Base-by-base conservation (phyloP, 1,140 invertebrate species). In the Pseudomyrmex gracilis region DNA sequence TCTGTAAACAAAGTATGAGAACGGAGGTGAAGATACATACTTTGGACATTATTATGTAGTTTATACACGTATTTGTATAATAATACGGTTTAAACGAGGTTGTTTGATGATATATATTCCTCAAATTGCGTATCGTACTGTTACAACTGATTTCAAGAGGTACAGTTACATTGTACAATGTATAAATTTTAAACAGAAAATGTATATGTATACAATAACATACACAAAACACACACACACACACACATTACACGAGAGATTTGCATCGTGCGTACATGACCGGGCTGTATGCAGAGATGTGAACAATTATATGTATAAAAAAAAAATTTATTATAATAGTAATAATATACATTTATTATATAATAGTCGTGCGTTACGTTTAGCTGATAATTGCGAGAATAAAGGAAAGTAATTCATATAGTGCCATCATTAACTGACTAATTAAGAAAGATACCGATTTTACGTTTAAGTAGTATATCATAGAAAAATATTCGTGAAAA, bases 401-500 rank as follows among this genome's bases (percentile, higher is more conserved):
- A 82, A 87, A 89, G 78, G 85, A 89, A 91, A 92, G 90, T 91
- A 90, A 91, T 90, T 92, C 90, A 89, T 92, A 94, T 91, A 94
- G 93, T 94, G 93, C 93, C 93, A 94, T 94, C 92, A 90, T 94
- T 34, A 93, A 92, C 88, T 90, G 88, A 92, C 85, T 93, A 93
- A 91, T 92, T 89, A 92, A 93, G 82, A 58, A 57, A 85, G 70
- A 85, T 70, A 85, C 67, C 85, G 80, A 90, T 71, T 85, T 84
- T 83, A 87, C 88, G 87, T 90, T 84, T 87, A 84, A 89, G 87
- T 87, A 89, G 82, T 84, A 34, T 34, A 82, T 77, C 78, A 80
- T 89, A 89, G 77, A 73, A n/a, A 34, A 66, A 77, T 84, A 89
- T 86, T 87, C 82, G 86, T 86, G 60, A 22, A 80, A 73, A 53